These are phyloP conservation scores for Thalassoma bifasciatum DNA, from an alignment of 2,113 vertebrate species.

Conservation along the genomic window DNA sequence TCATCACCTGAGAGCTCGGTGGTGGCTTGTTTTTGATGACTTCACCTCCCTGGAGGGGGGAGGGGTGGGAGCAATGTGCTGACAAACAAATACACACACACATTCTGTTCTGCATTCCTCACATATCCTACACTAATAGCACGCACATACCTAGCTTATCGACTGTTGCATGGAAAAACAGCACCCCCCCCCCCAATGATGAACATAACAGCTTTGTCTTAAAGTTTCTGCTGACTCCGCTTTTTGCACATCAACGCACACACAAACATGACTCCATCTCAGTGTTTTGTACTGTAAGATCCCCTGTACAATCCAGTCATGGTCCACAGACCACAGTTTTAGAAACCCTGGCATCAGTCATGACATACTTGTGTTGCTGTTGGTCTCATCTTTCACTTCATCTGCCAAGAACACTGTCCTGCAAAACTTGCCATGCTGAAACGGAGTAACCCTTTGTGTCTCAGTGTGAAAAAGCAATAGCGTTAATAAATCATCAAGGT, in stretches of 20 bases:
- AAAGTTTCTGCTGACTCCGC: constrained; percentile 49
- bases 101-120: constrained; percentile 63
- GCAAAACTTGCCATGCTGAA: neutral
- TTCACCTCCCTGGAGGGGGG: constrained; percentile 48
- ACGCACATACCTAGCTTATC: constrained; percentile 42
- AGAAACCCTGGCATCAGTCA: neutral
- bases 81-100: constrained; percentile 60
- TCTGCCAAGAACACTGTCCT: neutral
- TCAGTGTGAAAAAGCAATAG: neutral
- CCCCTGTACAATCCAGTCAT: neutral
- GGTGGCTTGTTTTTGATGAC: constrained; percentile 62
- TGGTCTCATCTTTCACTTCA: neutral
- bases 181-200: constrained; percentile 7
- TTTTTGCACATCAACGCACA: constrained; percentile 7
- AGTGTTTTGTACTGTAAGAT: neutral
- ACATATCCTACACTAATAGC: constrained; percentile 58
- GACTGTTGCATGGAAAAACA: constrained; percentile 41
- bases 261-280: neutral
- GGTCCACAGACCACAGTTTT: constrained; percentile 8
- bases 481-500: constrained; percentile 45
- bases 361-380: neutral
- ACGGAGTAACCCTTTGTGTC: neutral
- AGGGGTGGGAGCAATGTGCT: constrained; percentile 56
- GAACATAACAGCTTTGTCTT: constrained; percentile 50
- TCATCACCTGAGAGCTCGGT: constrained; percentile 61